Conservation (phyloP, 2,113 vertebrate genomes). For the Channa maculata region DNA sequence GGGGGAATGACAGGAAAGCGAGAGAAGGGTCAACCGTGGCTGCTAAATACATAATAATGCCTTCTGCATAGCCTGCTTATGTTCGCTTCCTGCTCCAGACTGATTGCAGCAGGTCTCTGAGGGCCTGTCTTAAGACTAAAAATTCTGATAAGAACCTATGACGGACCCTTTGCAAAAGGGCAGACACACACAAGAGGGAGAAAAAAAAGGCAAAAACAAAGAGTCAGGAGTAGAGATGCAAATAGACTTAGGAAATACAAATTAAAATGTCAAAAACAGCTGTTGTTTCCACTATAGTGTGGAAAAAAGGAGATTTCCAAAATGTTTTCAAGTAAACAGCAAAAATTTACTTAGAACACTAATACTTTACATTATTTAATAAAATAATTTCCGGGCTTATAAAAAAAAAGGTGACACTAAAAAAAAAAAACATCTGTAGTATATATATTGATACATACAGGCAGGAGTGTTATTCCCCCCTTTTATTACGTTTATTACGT, state of each 20-base stretch:
- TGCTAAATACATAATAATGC: constrained; percentile 38
- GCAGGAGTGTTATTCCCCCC: too few species aligned
- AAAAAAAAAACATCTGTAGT: too few species aligned
- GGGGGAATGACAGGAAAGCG: constrained; percentile 29
- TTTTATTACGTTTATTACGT: too few species aligned
- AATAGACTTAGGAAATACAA: constrained; percentile 8
- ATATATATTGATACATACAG: too few species aligned
- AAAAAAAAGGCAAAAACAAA: background rate
- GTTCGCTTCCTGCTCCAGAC: constrained; percentile 36
- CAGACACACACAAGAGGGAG: background rate
- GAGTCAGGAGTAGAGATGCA: background rate
- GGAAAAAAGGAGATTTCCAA: too few species aligned
- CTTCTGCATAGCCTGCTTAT: constrained; percentile 21
- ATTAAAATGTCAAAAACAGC: background rate
- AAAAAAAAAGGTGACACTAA: too few species aligned
- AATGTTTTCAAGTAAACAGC: too few species aligned
- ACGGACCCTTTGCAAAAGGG: constrained; percentile 22
- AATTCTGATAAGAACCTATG: constrained; percentile 40
- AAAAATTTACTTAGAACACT: too few species aligned
- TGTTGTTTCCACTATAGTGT: too few species aligned
- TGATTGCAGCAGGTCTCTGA: constrained; percentile 49
- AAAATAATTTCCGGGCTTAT: background rate
- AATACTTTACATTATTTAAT: background rate
- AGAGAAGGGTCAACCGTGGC: constrained; percentile 20
- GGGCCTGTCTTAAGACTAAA: constrained; percentile 36